Conservation (phyloP, 2,888 invertebrate genomes). For the Acanthococcus lagerstroemiae region DNA sequence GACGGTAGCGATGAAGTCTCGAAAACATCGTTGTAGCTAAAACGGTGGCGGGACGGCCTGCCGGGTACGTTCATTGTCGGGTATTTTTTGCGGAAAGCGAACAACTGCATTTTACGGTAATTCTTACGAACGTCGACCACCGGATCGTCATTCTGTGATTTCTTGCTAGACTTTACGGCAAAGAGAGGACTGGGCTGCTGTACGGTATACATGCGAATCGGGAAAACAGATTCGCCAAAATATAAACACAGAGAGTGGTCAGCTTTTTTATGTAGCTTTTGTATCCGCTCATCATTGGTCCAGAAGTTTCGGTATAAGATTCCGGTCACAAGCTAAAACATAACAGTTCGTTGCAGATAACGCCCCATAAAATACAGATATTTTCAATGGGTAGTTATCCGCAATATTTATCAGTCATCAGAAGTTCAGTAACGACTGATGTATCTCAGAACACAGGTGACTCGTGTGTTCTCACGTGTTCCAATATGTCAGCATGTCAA, state of each 20-base stretch:
- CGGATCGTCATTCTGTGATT: not conserved
- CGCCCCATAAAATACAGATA: no score
- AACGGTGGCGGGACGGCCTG: not conserved
- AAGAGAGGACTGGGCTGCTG: not conserved
- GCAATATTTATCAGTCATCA: no score
- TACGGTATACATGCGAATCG: constrained; percentile 7
- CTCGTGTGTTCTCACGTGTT: no score
- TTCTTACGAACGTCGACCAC: not conserved
- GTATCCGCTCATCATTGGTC: not conserved
- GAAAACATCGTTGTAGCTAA: constrained; percentile 2
- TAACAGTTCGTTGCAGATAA: no score
- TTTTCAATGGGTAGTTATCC: no score
- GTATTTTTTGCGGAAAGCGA: not conserved
- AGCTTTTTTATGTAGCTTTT: constrained; percentile 4
- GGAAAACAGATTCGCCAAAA: constrained; percentile 5
- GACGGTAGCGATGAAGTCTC: not conserved
- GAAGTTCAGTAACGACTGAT: no score
- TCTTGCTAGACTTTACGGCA: not conserved
- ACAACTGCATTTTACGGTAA: constrained; percentile 15
- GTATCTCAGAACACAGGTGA: no score
- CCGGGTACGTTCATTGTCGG: not conserved
- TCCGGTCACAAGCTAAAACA: constrained; percentile 13
- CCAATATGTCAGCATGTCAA: no score
- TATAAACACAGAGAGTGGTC: constrained; percentile 3
- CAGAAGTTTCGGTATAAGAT: constrained; percentile 20